phyloP scores from a whole-genome alignment of 2,113 vertebrate genomes.

The Percina caprodes region DNA sequence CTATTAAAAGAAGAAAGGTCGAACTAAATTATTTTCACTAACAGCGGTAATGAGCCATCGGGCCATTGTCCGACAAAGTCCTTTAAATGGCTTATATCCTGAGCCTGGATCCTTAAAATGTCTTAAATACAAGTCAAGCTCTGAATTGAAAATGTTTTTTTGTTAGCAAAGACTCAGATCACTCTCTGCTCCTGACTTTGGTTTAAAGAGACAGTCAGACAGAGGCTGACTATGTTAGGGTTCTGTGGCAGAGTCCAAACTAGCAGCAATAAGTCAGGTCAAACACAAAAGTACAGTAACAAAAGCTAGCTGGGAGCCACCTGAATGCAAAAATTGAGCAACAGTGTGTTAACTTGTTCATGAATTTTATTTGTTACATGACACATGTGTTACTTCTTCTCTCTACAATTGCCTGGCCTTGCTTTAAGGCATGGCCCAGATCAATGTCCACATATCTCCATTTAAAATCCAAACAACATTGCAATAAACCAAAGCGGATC shows the following conservation, averaged over 20 bases:
- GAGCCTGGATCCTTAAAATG: constrained; percentile 5
- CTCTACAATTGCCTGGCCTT: no score
- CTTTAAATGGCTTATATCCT: constrained; percentile 19
- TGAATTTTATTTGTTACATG: no score
- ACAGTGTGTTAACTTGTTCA: no score
- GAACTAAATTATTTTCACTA: constrained; percentile 40
- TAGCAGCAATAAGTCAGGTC: not conserved
- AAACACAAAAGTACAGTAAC: not conserved
- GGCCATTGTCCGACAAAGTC: not conserved
- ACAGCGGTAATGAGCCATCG: not conserved
- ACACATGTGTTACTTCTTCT: no score
- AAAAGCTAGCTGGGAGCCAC: no score
- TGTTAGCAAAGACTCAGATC: constrained; percentile 26
- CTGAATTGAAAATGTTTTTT: constrained; percentile 14
- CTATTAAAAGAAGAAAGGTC: constrained; percentile 40
- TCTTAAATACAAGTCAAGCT: constrained; percentile 15
- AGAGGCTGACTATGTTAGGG: constrained; percentile 1
- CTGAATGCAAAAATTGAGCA: no score
- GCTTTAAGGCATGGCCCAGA: no score
- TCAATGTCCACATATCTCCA: no score
- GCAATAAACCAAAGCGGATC: not conserved
- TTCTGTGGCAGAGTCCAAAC: not conserved
- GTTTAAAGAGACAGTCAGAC: not conserved
- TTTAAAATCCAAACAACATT: no score
- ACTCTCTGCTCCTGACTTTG: not conserved